Conservation (phyloP, 2,888 invertebrate genomes). For the Phrixothrix hirtus region DNA sequence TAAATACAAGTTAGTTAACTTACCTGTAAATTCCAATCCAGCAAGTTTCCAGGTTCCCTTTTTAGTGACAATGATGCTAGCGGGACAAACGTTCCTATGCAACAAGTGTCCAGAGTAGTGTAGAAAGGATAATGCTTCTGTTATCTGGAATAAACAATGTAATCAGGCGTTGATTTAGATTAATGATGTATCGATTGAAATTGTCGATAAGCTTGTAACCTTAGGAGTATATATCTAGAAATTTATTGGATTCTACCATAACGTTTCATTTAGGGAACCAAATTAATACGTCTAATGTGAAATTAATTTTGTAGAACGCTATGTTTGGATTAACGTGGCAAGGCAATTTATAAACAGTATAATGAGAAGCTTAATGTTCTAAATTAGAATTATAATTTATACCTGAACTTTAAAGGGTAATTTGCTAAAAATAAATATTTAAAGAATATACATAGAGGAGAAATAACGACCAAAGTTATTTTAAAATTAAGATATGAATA, state of each 20-base stretch:
- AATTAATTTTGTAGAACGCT: too few species aligned
- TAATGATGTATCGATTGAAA: slow-evolving; percentile 4
- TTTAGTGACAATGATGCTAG: slow-evolving; percentile 88
- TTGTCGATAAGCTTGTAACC: not conserved
- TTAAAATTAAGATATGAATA: too few species aligned
- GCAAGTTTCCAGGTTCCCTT: slow-evolving; percentile 95
- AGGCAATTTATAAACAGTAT: too few species aligned
- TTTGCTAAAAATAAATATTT: not conserved
- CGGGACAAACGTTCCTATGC: slow-evolving; percentile 94
- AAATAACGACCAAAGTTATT: too few species aligned
- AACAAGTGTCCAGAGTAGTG: slow-evolving; percentile 87
- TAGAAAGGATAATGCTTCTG: slow-evolving; percentile 90
- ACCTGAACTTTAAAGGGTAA: not conserved
- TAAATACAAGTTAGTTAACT: slow-evolving; percentile 42
- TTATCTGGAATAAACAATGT: slow-evolving; percentile 69
- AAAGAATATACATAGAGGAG: not conserved
- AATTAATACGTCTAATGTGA: too few species aligned
- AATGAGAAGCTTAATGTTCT: too few species aligned
- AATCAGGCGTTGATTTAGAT: slow-evolving; percentile 13
- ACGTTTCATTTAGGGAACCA: too few species aligned
- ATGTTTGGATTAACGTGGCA: too few species aligned
- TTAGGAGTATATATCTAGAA: too few species aligned
- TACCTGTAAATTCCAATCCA: slow-evolving; percentile 91
- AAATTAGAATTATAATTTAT: too few species aligned
- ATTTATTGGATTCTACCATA: too few species aligned